Base-by-base conservation (phyloP, 2,888 invertebrate genomes). In the Crepidodera aurea region DNA sequence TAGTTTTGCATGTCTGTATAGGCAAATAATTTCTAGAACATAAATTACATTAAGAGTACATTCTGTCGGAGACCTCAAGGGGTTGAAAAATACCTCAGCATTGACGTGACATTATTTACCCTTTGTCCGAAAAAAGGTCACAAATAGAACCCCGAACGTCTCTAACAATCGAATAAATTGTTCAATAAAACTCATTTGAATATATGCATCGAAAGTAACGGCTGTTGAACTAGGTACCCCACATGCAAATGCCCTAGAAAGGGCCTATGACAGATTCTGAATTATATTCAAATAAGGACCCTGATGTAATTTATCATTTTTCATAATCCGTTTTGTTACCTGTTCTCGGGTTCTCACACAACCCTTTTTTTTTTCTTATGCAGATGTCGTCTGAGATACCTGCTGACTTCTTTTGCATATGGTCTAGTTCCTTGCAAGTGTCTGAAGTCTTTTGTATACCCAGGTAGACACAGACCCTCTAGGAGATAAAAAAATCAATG, bases 221-320 rank as follows among this genome's bases (percentile, higher is more conserved):
- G 62, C 64, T 63, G 51, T 60, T 53, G 62, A 67, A 44, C 44
- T 19, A 22, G 8, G 48, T 65, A 65, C 67, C 68, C 75, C 71
- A 69, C 78, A 79, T 78, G 79, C 78, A 78, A 79, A 79, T 79
- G 76, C 73, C 71, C 70, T 71, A 32, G 62, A 71, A 75, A 77
- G 78, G 78, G 75, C 75, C 77, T 77, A 77, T 79, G 79, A 79
- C 78, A 79, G 77, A 44, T 78, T 79, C 72, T 77, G 78, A 79
- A 79, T 79, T 74, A 79, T 79, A 80, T 79, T 80, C 77, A 79
- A 78, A 78, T 78, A 72, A 77, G 76, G 73, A 69, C 56, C 60
- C 60, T 44, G 59, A 61, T 44, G 51, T 59, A 78, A 77, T 77
- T 78, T 78, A 78, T 78, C 78, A 78, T 77, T 76, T 77, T 75